These are phyloP conservation scores for Arctia plantaginis DNA, from an alignment of 2,888 invertebrate species.

Conservation along the genomic window DNA sequence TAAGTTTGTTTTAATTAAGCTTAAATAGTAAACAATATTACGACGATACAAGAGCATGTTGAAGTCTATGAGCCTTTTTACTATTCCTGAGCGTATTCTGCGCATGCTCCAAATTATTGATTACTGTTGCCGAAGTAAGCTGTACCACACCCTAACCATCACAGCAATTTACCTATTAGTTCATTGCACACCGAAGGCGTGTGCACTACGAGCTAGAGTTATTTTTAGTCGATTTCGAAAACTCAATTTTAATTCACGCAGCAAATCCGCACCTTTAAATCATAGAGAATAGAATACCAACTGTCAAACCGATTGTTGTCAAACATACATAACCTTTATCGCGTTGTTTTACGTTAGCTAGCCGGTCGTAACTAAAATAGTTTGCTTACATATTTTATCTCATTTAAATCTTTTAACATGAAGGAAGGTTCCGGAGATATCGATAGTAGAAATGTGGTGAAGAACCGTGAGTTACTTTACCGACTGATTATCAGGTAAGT, in stretches of 20 bases:
- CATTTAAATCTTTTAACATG: conserved; percentile 60
- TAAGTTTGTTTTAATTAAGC: too few relatives aligned
- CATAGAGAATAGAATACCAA: conserved; percentile 39
- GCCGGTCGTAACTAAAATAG: conserved; percentile 33
- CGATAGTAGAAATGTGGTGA: conserved; percentile 92
- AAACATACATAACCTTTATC: conserved; percentile 55
- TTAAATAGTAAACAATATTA: neutral
- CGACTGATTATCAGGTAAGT: conserved; percentile 96
- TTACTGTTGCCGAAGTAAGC: conserved; percentile 25
- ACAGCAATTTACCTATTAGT: neutral
- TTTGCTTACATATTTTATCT: neutral
- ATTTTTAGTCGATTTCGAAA: neutral
- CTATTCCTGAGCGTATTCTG: neutral
- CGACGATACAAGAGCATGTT: neutral
- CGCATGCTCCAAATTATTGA: conserved; percentile 65
- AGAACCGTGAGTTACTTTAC: conserved; percentile 95
- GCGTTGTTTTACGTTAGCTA: conserved; percentile 42
- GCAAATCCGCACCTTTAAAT: conserved; percentile 12
- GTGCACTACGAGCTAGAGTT: neutral
- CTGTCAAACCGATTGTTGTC: conserved; percentile 55
- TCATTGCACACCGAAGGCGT: neutral
- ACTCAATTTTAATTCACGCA: neutral
- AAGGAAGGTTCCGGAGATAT: conserved; percentile 79
- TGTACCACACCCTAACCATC: neutral
- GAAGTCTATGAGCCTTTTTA: neutral